These are phyloP conservation scores for Hipposideros larvatus DNA, from an alignment of 2,797 vertebrate species.

Conservation along the genomic window DNA sequence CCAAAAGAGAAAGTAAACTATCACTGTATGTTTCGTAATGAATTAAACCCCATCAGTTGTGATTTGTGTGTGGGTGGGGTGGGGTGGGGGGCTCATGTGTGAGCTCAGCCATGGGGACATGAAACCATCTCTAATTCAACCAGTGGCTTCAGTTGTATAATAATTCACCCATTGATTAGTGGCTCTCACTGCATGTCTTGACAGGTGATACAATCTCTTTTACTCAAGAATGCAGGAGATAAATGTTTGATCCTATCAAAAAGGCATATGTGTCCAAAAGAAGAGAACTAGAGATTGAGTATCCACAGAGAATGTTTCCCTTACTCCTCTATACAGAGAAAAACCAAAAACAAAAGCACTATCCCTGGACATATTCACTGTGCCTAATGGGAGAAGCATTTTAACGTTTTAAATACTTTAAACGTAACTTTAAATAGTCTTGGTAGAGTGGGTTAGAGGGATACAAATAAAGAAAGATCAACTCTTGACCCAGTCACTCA, in stretches of 20 bases:
- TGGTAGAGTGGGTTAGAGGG: not conserved
- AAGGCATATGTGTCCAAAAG: not conserved
- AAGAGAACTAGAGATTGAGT: not conserved
- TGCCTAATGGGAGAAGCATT: not conserved
- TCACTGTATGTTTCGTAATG: not conserved
- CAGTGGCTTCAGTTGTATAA: not conserved
- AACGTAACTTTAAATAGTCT: not conserved
- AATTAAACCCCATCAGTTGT: not conserved
- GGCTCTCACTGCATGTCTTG: not conserved
- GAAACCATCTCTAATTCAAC: not conserved
- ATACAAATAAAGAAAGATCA: not conserved
- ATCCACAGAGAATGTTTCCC: not conserved
- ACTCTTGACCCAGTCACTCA: not conserved
- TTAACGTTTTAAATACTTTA: not conserved
- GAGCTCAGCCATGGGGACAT: not conserved
- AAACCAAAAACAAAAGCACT: not conserved
- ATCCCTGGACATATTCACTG: not conserved
- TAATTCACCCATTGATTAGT: accelerated
- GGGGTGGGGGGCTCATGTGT: not conserved
- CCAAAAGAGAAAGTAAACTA: not conserved
- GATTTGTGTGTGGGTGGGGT: not conserved
- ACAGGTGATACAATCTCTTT: not conserved
- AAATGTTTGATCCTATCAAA: not conserved
- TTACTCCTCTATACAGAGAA: not conserved
- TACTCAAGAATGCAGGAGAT: not conserved